Base-by-base conservation (phyloP, 2,888 invertebrate species). In the Protodeltote pygarga region DNA sequence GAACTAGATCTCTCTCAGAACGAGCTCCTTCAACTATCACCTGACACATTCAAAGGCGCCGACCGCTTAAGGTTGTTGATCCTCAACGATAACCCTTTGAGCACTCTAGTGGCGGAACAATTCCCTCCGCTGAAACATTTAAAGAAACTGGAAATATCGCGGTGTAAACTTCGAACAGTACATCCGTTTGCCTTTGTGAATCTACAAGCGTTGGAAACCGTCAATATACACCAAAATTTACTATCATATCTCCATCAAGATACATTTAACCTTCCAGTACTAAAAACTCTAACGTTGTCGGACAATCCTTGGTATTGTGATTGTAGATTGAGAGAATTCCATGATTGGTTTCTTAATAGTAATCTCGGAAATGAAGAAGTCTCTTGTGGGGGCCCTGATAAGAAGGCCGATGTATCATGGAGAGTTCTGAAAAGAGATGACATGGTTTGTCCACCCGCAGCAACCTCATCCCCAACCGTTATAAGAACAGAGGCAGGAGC, bases 301-400 rank as follows among this genome's bases (percentile, higher is more conserved):
- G 95, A 95, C 19, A 98, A 98, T 81, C 97, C 96, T 4, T 98
- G 98, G 98, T 94, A 93, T 64, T 98, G 98, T 81, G 97, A 98
- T 85, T 98, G 98, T 83, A 94, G 95, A 68, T 84, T 98, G 57
- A 93, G 96, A 37, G 95, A 95, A 31, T 96, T 98, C 72, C 94
- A 97, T 34, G 94, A 94, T 60, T 97, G 97, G 97, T 95, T 97
- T 77, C 90, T 97, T 13, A 93, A 93, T 42, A 95, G 95, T 65
- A 97, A 97, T 74, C 92, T 98, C 19, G 95, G 95, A 48, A 95
- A 95, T 40, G 94, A 95, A 57, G 94, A 96, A 25, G 93, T 97
- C 16, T 92, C 93, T 20, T 97, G 97, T 73, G 92, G 93, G 13
- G 94, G 94, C 8, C 98, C 98, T 2, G 89, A 93, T 27, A 92